Conservation (phyloP, 1,140 invertebrate species). For the Drosophila cardini region DNA sequence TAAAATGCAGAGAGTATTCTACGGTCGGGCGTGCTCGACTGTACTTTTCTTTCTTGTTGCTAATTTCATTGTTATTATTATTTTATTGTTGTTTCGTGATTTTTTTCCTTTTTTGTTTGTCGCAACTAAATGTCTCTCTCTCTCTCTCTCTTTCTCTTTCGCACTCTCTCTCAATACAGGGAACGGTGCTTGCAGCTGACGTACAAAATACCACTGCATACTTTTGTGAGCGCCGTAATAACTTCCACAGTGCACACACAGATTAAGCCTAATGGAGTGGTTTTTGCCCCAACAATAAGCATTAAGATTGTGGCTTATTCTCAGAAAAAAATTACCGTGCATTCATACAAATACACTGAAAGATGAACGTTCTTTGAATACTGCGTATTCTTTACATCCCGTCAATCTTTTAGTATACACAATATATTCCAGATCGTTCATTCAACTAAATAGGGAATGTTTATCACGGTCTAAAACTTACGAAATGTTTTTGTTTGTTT, state of each 20-base stretch:
- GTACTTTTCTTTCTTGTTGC: no score
- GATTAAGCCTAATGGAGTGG: conserved; percentile 74
- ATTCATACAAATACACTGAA: neutral
- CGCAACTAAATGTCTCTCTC: neutral
- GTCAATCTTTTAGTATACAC: neutral
- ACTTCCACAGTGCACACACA: conserved; percentile 20
- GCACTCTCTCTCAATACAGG: neutral
- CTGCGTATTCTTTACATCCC: neutral
- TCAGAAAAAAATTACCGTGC: neutral
- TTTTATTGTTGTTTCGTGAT: conserved; percentile 64
- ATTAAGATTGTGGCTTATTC: conserved; percentile 46
- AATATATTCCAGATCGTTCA: neutral
- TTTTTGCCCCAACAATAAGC: conserved; percentile 26
- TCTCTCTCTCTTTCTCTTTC: neutral
- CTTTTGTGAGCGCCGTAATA: conserved; percentile 45
- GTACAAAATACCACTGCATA: conserved; percentile 57
- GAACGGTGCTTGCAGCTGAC: conserved; percentile 19
- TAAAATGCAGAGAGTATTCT: no score
- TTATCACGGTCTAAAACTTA: neutral
- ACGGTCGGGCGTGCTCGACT: no score
- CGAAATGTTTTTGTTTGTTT: neutral
- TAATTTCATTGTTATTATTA: conserved; percentile 77
- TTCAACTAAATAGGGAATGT: neutral
- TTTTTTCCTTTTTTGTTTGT: conserved; percentile 23
- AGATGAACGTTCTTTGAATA: neutral